Evolutionary conservation across 2,113 vertebrate genomes (phyloP).

Genomic region (Mirza zaza): DNA sequence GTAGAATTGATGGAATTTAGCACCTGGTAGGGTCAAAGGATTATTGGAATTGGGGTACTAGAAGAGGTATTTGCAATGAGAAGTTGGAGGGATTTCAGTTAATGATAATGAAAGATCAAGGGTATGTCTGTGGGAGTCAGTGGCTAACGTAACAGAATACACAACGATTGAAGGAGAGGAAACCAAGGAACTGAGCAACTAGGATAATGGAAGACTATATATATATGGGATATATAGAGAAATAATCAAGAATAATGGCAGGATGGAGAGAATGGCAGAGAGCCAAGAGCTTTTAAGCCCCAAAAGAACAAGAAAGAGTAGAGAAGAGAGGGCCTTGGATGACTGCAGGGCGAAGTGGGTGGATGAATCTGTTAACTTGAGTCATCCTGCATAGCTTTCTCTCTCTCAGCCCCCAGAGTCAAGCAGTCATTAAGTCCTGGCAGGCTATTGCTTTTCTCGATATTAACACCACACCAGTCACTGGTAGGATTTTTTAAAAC

Average conservation of each 20-base stretch:
- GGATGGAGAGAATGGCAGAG: neutral
- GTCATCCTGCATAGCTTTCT: neutral
- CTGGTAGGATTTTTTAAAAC: neutral
- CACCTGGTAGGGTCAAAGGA: neutral
- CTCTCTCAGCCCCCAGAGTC: neutral
- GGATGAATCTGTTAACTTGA: neutral
- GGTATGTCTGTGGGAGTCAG: neutral
- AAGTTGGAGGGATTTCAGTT: neutral
- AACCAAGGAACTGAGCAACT: neutral
- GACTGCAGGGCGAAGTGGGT: neutral
- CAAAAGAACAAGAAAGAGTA: neutral
- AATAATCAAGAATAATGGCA: neutral
- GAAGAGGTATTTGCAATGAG: neutral
- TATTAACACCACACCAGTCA: slow-evolving; percentile 12
- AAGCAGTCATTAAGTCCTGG: neutral
- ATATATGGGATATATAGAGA: neutral
- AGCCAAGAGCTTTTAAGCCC: neutral
- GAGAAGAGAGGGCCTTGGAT: neutral
- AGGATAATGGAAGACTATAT: neutral
- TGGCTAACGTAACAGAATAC: neutral
- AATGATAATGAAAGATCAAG: neutral
- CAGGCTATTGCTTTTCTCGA: slow-evolving; percentile 21
- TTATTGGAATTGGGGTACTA: neutral
- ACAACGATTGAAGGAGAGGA: neutral
- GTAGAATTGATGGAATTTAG: neutral